These are phyloP conservation scores for Drosophila helvetica DNA, from an alignment of 2,888 invertebrate species.

Conservation along the genomic window DNA sequence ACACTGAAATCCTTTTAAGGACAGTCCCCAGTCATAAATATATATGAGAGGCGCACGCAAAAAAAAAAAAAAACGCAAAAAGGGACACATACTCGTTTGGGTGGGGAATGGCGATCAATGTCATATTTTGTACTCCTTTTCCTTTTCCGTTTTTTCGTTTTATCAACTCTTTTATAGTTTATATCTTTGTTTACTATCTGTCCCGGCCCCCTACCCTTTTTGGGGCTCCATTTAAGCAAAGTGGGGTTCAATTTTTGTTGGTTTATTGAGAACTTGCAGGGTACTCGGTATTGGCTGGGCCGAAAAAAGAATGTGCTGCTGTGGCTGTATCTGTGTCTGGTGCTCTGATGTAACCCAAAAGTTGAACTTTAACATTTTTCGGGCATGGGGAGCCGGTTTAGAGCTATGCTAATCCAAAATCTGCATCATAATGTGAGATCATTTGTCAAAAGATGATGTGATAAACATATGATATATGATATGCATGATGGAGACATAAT, in stretches of 20 bases:
- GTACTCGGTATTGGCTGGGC: conserved; percentile 10
- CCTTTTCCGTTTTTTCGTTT: conserved; percentile 7
- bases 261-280: conserved; percentile 69
- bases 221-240: conserved; percentile 25
- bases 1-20: conserved; percentile 78
- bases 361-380: conserved; percentile 9
- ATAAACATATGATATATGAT: conserved; percentile 16
- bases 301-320: conserved; percentile 9
- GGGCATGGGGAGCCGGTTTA: conserved; percentile 39
- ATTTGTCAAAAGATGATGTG: conserved; percentile 61
- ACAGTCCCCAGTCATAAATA: conserved; percentile 63
- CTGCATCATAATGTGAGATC: conserved; percentile 65
- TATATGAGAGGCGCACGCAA: conserved; percentile 42
- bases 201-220: too few relatives aligned
- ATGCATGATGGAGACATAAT: conserved; percentile 23
- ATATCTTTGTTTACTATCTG: too few relatives aligned
- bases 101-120: conserved; percentile 64
- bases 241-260: conserved; percentile 42
- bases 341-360: conserved; percentile 24
- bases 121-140: conserved; percentile 58
- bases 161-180: conserved; percentile 77
- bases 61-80: too few relatives aligned
- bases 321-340: not conserved
- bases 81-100: conserved; percentile 28
- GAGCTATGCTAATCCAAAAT: conserved; percentile 54